These are phyloP conservation scores for Hoplostethus atlanticus DNA, from an alignment of 2,797 vertebrate species.

Conservation along the genomic window DNA sequence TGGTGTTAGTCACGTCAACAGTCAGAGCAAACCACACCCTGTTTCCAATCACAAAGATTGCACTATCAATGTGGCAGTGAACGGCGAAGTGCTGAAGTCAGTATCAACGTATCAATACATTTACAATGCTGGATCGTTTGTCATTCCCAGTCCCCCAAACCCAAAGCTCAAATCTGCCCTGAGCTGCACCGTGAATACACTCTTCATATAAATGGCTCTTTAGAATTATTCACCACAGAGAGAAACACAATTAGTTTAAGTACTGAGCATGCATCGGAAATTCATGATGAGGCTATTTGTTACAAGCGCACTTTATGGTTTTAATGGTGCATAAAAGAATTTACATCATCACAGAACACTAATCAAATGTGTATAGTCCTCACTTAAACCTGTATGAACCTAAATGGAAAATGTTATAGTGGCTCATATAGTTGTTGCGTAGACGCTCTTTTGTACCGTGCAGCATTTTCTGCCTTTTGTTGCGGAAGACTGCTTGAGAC, in stretches of 20 bases:
- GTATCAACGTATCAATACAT: slow-evolving; percentile 56
- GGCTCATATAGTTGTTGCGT: slow-evolving; percentile 12
- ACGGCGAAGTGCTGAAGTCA: slow-evolving; percentile 56
- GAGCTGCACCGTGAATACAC: slow-evolving; percentile 39
- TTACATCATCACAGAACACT: slow-evolving; percentile 43
- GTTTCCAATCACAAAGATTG: slow-evolving; percentile 49
- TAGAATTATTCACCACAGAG: slow-evolving; percentile 22
- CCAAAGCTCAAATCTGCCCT: slow-evolving; percentile 28
- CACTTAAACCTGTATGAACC: slow-evolving; percentile 54
- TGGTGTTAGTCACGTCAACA: slow-evolving; percentile 41
- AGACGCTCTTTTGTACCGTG: slow-evolving; percentile 4
- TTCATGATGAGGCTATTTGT: slow-evolving; percentile 29
- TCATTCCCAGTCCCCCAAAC: slow-evolving; percentile 40
- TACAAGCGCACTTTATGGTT: slow-evolving; percentile 30
- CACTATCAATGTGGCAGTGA: slow-evolving; percentile 47
- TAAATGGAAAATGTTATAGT: slow-evolving; percentile 26
- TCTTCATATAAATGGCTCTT: slow-evolving; percentile 29
- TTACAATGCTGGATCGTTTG: slow-evolving; percentile 48
- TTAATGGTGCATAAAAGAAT: slow-evolving; percentile 67
- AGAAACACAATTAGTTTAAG: slow-evolving; percentile 48
- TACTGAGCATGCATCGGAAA: slow-evolving; percentile 15
- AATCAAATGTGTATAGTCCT: slow-evolving; percentile 49
- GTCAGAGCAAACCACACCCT: slow-evolving; percentile 61
- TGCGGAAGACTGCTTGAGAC: neutral
- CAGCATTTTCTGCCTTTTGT: neutral